Evolutionary conservation across 2,888 invertebrate genomes (phyloP), one percentile per base, ranked within the genome.

Genomic region (Noctua janthe): DNA sequence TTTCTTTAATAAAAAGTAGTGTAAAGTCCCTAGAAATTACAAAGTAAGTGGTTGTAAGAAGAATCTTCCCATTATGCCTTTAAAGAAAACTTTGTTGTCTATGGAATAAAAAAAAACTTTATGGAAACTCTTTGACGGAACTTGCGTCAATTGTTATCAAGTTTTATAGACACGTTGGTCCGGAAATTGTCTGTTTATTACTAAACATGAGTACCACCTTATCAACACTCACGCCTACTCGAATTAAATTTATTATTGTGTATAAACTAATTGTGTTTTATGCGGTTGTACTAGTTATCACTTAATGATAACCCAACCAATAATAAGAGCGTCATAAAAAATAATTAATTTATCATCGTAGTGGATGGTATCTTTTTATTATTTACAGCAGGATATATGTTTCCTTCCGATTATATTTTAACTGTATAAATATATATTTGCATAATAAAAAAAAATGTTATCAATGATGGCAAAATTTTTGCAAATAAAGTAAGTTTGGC

Each of bases 71-170:
- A 59, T 56, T 59, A 5, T 3, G 11, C 20, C 54, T 56, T 5
- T 7, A 13, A 39, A 62, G 17, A 35, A 83, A 54, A 51, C 23
- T 35, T n/a, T 17, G 43, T 51, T 1, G 20, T 35, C 4, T 35
- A n/a, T 5, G 13, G 20, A 47, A 17, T 13, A 66, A 59, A 71
- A 71, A 72, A 56, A 82, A 11, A 13, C 0, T 20, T 54, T 13
- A 5, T 8, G 39, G 5, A 3, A 51, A 78, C 64, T 66, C 49
- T 84, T 59, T 71, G 74, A 11, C 82, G 84, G 86, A 84, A 86
- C 62, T 83, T 83, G 59, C 79, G 84, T 76, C 76, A 88, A 54
- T 71, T 80, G 75, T 89, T 88, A 88, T 88, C 88, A 80, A 72
- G 23, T 73, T 74, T 82, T 84, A 86, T 78, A 76, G 80, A 83